A percentile compares a stretch with the other conserved stretches of the same genome.
Conservation (phyloP, 2,888 invertebrate genomes). For the Thera britannica region DNA sequence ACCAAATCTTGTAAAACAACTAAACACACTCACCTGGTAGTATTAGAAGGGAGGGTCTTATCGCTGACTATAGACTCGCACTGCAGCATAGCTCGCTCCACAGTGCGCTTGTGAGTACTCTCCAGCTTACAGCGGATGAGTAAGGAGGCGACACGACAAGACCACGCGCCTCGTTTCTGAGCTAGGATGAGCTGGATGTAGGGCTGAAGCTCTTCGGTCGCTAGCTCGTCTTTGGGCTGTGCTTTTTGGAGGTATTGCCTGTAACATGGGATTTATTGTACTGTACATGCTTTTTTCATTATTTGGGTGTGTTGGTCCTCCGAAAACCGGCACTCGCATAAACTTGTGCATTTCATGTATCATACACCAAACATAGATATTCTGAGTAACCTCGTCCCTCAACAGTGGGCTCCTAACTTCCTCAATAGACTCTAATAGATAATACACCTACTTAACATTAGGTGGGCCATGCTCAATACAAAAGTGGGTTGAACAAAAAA, state of each 20-base stretch:
- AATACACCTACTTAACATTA: too few relatives aligned
- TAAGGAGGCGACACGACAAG: conserved; percentile 90
- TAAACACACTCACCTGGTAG: conserved; percentile 56
- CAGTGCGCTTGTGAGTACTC: conserved; percentile 89
- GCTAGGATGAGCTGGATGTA: conserved; percentile 88
- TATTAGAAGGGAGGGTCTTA: conserved; percentile 57
- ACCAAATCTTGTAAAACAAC: too few relatives aligned
- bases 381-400: too few relatives aligned
- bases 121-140: conserved; percentile 91
- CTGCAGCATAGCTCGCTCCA: conserved; percentile 95
- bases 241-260: conserved; percentile 90
- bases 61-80: conserved; percentile 90
- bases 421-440: too few relatives aligned
- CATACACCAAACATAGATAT: too few relatives aligned
- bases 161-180: conserved; percentile 89
- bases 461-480: too few relatives aligned
- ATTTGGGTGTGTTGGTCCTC: too few relatives aligned
- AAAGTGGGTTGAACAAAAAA: too few relatives aligned
- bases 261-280: conserved; percentile 26
- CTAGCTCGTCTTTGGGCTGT: conserved; percentile 91
- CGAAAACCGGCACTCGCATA: too few relatives aligned
- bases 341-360: too few relatives aligned
- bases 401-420: too few relatives aligned
- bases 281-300: too few relatives aligned
- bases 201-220: conserved; percentile 92